A percentile compares a stretch with the other conserved stretches of the same genome.
Conservation (phyloP, 2,888 invertebrate genomes). For the Zeuzera pyrina region DNA sequence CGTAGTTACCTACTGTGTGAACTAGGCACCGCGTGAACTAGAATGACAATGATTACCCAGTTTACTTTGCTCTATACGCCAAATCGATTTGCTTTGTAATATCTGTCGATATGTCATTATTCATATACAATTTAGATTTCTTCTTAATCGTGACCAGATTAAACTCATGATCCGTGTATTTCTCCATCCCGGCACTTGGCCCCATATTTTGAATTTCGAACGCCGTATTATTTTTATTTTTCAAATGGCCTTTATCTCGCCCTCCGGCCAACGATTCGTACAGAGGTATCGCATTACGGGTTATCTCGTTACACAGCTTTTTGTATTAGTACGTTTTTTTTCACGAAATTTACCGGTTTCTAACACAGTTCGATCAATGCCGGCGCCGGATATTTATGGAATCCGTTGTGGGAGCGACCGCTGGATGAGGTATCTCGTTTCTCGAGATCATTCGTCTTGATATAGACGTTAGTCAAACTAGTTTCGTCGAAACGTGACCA, state of each 20-base stretch:
- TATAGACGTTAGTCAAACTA: slow-evolving; percentile 57
- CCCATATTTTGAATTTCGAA: slow-evolving; percentile 61
- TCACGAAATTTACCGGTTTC: slow-evolving; percentile 46
- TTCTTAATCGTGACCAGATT: too few relatives aligned
- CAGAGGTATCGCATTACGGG: slow-evolving; percentile 62
- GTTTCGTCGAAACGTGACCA: slow-evolving; percentile 55
- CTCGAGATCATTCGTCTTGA: slow-evolving; percentile 54
- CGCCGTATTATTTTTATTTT: slow-evolving; percentile 43
- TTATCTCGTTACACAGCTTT: slow-evolving; percentile 57
- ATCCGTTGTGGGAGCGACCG: slow-evolving; percentile 50
- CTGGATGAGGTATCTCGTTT: slow-evolving; percentile 49
- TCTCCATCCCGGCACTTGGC: slow-evolving; percentile 29
- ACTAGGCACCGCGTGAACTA: too few relatives aligned
- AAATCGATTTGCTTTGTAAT: too few relatives aligned
- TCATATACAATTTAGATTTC: too few relatives aligned
- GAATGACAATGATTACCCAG: too few relatives aligned
- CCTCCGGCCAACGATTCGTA: slow-evolving; percentile 58
- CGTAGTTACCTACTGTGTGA: too few relatives aligned
- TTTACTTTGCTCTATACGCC: too few relatives aligned
- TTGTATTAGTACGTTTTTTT: slow-evolving; percentile 36
- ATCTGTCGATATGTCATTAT: too few relatives aligned
- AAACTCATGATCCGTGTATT: too few relatives aligned
- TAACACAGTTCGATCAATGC: slow-evolving; percentile 27
- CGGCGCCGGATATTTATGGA: slow-evolving; percentile 53
- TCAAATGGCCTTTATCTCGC: slow-evolving; percentile 56